A percentile compares a stretch with the other conserved stretches of the same genome.
Conservation (phyloP, 2,888 invertebrate species). For the Caenorhabditis afra region DNA sequence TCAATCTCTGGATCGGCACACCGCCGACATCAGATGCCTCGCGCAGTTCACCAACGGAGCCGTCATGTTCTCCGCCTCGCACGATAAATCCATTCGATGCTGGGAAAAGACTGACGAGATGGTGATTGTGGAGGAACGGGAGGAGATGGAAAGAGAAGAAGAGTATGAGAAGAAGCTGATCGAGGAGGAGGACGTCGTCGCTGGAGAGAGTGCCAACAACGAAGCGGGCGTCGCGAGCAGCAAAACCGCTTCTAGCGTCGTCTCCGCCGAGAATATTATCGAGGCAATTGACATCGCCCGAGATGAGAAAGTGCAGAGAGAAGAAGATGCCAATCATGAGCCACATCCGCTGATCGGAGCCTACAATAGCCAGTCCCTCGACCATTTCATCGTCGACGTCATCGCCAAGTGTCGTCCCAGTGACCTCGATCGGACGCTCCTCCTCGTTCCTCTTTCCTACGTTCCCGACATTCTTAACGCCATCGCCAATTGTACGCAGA, state of each 20-base stretch:
- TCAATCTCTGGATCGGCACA: slow-evolving; percentile 86
- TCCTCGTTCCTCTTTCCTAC: slow-evolving; percentile 89
- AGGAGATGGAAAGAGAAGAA: slow-evolving; percentile 84
- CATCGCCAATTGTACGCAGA: slow-evolving; percentile 86
- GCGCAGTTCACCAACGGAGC: slow-evolving; percentile 69
- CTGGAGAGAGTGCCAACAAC: slow-evolving; percentile 83
- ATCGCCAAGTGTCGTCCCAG: slow-evolving; percentile 84
- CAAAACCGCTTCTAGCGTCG: slow-evolving; percentile 86
- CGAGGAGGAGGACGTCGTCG: slow-evolving; percentile 81
- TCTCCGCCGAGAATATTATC: slow-evolving; percentile 88
- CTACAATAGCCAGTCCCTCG: slow-evolving; percentile 86
- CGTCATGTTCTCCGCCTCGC: slow-evolving; percentile 86
- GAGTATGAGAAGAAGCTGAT: slow-evolving; percentile 83
- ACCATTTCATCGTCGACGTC: slow-evolving; percentile 89
- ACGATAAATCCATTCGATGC: slow-evolving; percentile 90
- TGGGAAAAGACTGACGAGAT: slow-evolving; percentile 91
- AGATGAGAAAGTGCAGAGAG: slow-evolving; percentile 63
- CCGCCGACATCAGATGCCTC: slow-evolving; percentile 74
- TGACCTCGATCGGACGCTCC: slow-evolving; percentile 91
- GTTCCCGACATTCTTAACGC: slow-evolving; percentile 88
- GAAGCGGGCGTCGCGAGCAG: slow-evolving; percentile 88
- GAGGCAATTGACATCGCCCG: slow-evolving; percentile 90
- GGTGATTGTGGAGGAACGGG: slow-evolving; percentile 92
- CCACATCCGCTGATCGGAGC: slow-evolving; percentile 90
- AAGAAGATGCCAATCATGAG: slow-evolving; percentile 76